These are phyloP conservation scores for Oxyscelio sp. DNA, from an alignment of 2,888 invertebrate species.

Conservation along the genomic window DNA sequence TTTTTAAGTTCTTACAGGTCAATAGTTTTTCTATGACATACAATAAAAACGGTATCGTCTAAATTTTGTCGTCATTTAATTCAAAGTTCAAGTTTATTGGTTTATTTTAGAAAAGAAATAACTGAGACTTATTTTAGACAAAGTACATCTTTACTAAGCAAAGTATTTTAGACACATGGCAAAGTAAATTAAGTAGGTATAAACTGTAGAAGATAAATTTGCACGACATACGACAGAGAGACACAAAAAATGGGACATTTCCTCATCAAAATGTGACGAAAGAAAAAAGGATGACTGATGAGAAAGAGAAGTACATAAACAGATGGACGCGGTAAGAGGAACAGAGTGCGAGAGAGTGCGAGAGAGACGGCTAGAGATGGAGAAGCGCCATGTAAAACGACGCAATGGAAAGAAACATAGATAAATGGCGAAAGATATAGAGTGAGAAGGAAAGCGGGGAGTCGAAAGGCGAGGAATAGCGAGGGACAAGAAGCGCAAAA, in stretches of 20 bases:
- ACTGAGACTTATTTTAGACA: too few relatives aligned
- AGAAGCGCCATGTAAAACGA: slow-evolving; percentile 51
- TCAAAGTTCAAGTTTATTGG: too few relatives aligned
- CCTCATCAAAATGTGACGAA: slow-evolving; percentile 36
- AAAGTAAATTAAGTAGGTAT: not conserved
- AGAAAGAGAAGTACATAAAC: slow-evolving; percentile 46
- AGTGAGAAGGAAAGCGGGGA: slow-evolving; percentile 20
- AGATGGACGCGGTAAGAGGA: slow-evolving; percentile 14
- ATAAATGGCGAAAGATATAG: slow-evolving; percentile 51
- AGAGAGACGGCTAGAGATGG: slow-evolving; percentile 16
- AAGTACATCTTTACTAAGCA: too few relatives aligned
- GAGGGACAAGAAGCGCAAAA: not conserved
- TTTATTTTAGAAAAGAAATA: too few relatives aligned
- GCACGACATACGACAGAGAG: not conserved
- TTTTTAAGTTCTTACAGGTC: too few relatives aligned
- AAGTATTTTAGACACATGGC: not conserved
- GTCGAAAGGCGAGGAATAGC: not conserved
- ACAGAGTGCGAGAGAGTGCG: not conserved
- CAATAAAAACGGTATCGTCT: too few relatives aligned
- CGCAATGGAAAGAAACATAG: slow-evolving; percentile 24
- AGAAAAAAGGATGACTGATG: slow-evolving; percentile 25
- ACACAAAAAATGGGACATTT: not conserved
- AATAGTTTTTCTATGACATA: too few relatives aligned
- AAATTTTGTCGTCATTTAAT: too few relatives aligned
- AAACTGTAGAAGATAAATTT: slow-evolving; percentile 3